These are phyloP conservation scores for Radopholus similis DNA, from an alignment of 1,140 invertebrate genomes.

Conservation along the genomic window DNA sequence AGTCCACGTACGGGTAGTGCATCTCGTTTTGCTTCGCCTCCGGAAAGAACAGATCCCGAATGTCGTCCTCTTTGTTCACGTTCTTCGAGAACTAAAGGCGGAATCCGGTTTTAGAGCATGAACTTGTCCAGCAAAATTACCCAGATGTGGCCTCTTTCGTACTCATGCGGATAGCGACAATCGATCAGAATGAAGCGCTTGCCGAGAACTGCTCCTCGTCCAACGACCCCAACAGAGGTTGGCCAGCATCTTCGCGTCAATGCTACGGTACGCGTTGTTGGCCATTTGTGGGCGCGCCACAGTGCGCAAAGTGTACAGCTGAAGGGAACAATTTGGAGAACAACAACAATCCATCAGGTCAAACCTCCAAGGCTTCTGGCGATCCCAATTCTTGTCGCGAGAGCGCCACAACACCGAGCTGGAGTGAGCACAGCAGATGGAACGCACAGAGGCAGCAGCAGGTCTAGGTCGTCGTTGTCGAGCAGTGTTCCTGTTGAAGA, in stretches of 20 bases:
- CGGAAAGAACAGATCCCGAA: too few relatives aligned
- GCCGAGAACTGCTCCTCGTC: conserved; percentile 35
- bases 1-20: conserved; percentile 79
- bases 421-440: background rate
- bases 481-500: too few relatives aligned
- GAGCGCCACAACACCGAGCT: background rate
- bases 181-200: conserved; percentile 62
- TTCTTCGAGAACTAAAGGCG: conserved; percentile 63
- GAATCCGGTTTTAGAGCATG: too few relatives aligned
- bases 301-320: conserved; percentile 32
- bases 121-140: too few relatives aligned
- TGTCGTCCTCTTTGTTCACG: conserved; percentile 76
- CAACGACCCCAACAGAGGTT: conserved; percentile 30
- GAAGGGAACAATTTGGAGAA: background rate
- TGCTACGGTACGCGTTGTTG: conserved; percentile 39
- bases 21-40: conserved; percentile 79
- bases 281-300: conserved; percentile 22
- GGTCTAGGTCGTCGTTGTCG: background rate
- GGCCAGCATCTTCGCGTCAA: conserved; percentile 31
- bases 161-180: conserved; percentile 90
- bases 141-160: conserved; percentile 84
- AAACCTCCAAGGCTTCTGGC: conserved; percentile 5
- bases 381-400: conserved; percentile 1
- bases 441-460: background rate
- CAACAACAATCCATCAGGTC: too few relatives aligned